Percentiles rank a stretch among this genome's conserved stretches.
Conservation (phyloP, 2,888 invertebrate genomes). For the Microplitis manilae region DNA sequence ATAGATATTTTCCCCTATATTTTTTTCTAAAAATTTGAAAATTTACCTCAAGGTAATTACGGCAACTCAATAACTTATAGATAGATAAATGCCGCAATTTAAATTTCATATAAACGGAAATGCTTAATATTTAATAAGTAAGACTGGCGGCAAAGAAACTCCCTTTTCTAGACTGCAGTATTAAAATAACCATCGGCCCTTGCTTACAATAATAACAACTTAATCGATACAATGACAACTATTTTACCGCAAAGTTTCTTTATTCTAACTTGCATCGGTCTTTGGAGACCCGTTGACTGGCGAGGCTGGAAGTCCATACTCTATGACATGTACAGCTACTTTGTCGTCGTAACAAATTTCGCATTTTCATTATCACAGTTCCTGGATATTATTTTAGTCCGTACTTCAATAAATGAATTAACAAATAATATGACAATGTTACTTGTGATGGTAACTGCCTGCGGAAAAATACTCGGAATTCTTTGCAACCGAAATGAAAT, state of each 20-base stretch:
- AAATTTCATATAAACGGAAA: neutral
- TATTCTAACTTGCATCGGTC: neutral
- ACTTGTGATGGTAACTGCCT: neutral
- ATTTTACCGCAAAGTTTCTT: neutral
- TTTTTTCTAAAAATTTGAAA: no score
- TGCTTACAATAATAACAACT: neutral
- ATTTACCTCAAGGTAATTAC: no score
- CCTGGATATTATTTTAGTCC: neutral
- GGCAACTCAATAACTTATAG: neutral
- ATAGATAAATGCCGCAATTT: neutral
- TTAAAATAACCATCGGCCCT: neutral
- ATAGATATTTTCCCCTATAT: no score
- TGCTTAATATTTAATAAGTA: neutral
- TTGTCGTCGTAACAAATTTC: neutral
- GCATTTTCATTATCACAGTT: neutral
- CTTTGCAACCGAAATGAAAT: neutral
- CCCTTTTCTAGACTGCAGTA: neutral
- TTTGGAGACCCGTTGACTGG: neutral
- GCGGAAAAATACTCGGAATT: neutral
- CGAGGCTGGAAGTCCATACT: neutral
- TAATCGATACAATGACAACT: neutral
- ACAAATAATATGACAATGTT: neutral
- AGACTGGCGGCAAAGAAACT: neutral
- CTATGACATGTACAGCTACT: neutral
- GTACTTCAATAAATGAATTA: neutral